Evolutionary conservation across 1,140 invertebrate species (phyloP), one percentile per base, ranked within the genome.

Genomic region (Lerema accius): DNA sequence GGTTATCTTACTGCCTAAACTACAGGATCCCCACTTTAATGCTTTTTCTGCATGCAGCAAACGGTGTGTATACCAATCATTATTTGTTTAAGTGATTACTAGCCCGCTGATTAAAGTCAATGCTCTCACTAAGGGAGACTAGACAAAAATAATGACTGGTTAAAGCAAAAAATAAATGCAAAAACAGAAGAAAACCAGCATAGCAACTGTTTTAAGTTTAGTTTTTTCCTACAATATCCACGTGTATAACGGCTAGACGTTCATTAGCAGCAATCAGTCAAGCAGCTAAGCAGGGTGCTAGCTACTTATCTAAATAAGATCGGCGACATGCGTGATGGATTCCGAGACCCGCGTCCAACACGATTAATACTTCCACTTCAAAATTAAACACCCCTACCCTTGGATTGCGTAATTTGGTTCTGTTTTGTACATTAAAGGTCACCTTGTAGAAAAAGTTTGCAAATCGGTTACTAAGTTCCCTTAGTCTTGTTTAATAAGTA

Each of bases 261-360:
- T 84, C 78, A 86, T 86, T 86, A 86, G 76, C 67, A 76, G 74
- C 79, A 84, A 86, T 86, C 84, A 84, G 82, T 86, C 84, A 84
- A 78, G 71, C 66, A 75, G 72, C 72, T 82, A 81, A 85, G 80
- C 78, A 80, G 78, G 80, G 76, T 68, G 71, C 63, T 72, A 73
- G 65, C 74, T 75, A 80, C 81, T 86, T 86, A 86, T 86, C 84
- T 86, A 83, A 86, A 86, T 86, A 86, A 83, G 84, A 86, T 86
- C 84, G 70, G 76, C 59, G 82, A 73, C 76, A 73, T 79, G 76
- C 82, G 79, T 86, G 84, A 86, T 86, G 80, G 84, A 86, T 86
- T 80, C 78, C 73, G 76, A 82, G 80, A 82, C 79, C 73, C 71
- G 78, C 66, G 68, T 77, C 46, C 23, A 13, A 10, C 14, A 42